Evolutionary conservation across 2,888 invertebrate species (phyloP), one percentile per base, ranked within the genome.

Genomic region (Euplexia lucipara): DNA sequence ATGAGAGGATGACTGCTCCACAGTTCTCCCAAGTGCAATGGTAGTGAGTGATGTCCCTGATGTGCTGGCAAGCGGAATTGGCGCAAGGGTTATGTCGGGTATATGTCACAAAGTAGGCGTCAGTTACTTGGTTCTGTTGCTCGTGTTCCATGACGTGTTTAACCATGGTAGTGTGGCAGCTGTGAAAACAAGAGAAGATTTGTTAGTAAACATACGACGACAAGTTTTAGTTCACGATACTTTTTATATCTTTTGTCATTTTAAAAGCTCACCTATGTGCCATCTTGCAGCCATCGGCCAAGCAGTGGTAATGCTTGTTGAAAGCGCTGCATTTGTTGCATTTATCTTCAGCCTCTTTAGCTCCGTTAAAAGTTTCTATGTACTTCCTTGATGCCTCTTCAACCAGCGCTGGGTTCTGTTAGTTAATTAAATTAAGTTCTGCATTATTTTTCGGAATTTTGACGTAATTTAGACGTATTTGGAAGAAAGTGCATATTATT

Each of bases 1-100:
- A 96, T 8, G 97, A 96, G 14, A 98, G 93, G 57, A 98, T 97
- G 0, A 97, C 97, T 80, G 97, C 97, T 9, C 97, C 96, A 83
- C 98, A 98, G 82, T 97, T 97, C 84, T 98, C 98, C 98, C 98
- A 98, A 86, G 97, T 97, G 93, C 98, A 99, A 88, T 99, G 98
- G 86, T 97, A 98, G 86, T 98, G 98, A 53, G 97, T 97, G 74
- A 98, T 97, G 75, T 97, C 97, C 79, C 97, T 96, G 63, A 97
- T 97, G 83, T 97, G 97, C 48, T 97, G 97, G 83, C 98, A 98
- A 35, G 95, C 95, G 26, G 97, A 96, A 78, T 96, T 97, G 57
- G 96, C 96, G 82, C 97, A 97, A 0, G 95, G 95, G 54, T 96
- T 97, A 67, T 96, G 96, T 52, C 97, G 96, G 3, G 96, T 96